Base-by-base conservation (phyloP, 2,888 invertebrate species). In the Hymenopus coronatus region DNA sequence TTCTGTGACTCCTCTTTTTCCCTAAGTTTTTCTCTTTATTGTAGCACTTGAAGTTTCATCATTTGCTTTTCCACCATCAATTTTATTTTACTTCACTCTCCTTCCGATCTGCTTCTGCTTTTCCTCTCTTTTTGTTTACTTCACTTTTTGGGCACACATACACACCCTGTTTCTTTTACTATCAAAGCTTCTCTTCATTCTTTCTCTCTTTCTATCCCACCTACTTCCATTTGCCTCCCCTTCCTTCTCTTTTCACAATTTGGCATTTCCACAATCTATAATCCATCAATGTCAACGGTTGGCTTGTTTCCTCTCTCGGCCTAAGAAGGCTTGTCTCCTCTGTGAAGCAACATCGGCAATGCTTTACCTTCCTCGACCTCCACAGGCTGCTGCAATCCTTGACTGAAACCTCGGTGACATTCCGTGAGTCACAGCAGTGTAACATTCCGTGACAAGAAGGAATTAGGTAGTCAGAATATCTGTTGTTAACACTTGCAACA, bases 251-350 rank as follows among this genome's bases (percentile, higher is more conserved):
- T 93, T 93, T 93, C 93, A 93, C 93, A 93, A 93, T 93, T 93
- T 93, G 93, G 93, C 93, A 93, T 94, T 94, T 93, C 93, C 93
- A 93, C 93, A 93, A 92, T 93, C 93, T 93, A 93, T 92, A 92
- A 94, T 94, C 93, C 93, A 93, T 94, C 94, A 94, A 93, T 92
- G 94, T 94, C 94, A 93, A 93, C 93, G 93, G 93, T 87, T 93
- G 93, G 93, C 93, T 93, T 93, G 93, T 93, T 93, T 93, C 93
- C 93, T 93, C 93, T 70, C 54, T 70, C 54, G 54, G 25, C 54
- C 54, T 70, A 70, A 70, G 86, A 81, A 86, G 86, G 54, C 86
- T 86, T 86, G 86, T 86, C 86, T 86, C 54, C 28, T 81, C 54
- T 54, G 54, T 85, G 85, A 85, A 28, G 85, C 85, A 27, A 85